phyloP scores from a whole-genome alignment of 2,888 invertebrate genomes.

The Drosophila nr. perissopoda region DNA sequence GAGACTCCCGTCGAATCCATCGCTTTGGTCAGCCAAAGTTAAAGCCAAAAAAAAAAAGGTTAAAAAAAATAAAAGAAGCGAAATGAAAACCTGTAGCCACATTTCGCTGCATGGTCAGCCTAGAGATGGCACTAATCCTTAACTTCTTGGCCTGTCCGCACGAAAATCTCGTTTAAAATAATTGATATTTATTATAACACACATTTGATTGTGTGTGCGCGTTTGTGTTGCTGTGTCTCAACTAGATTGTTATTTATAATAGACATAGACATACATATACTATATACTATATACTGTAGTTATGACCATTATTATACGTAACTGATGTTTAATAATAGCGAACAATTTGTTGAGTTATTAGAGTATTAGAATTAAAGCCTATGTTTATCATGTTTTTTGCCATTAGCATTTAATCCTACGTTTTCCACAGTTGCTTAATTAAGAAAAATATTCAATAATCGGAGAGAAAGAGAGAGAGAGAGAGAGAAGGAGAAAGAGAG shows the following conservation, averaged over 20 bases:
- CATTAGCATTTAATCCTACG: background rate
- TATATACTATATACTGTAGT: constrained; percentile 4
- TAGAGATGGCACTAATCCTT: constrained; percentile 65
- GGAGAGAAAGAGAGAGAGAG: fast-evolving
- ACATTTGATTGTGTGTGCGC: constrained; percentile 18
- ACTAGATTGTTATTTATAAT: constrained; percentile 49
- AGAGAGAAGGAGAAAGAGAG: no score
- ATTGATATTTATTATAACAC: constrained; percentile 55
- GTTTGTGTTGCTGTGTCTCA: constrained; percentile 15
- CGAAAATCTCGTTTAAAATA: constrained; percentile 51
- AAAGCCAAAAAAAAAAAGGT: constrained; percentile 31
- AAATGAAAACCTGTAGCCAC: constrained; percentile 69
- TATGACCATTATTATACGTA: constrained; percentile 5
- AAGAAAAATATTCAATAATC: background rate
- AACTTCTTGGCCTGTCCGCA: constrained; percentile 9
- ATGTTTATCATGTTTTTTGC: background rate
- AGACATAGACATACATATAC: background rate
- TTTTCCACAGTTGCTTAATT: background rate
- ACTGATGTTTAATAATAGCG: background rate
- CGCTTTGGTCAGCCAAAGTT: constrained; percentile 59
- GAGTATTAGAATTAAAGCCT: background rate
- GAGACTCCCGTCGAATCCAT: constrained; percentile 53
- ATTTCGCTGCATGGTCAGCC: constrained; percentile 49
- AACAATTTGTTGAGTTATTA: background rate
- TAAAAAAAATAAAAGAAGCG: background rate